These are phyloP conservation scores for Pandemis heparana DNA, from an alignment of 2,888 invertebrate genomes.

Conservation along the genomic window DNA sequence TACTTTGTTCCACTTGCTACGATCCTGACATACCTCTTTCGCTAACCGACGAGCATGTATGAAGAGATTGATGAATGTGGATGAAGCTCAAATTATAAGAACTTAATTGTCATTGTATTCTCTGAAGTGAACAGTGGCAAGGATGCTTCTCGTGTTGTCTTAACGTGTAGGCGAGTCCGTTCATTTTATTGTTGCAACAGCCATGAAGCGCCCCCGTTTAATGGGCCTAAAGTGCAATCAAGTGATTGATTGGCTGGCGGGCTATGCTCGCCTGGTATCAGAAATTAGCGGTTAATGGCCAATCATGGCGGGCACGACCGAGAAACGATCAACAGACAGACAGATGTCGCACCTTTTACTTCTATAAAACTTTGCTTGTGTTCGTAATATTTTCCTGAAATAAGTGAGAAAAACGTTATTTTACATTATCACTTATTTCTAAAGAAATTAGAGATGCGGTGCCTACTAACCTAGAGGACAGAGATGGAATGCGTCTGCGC, in stretches of 20 bases:
- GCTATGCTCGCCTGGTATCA: constrained; percentile 57
- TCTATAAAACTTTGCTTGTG: background rate
- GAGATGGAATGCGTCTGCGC: too few relatives aligned
- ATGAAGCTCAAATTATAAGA: background rate
- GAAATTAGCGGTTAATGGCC: constrained; percentile 59
- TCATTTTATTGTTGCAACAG: background rate
- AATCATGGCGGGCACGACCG: constrained; percentile 44
- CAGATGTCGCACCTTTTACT: background rate
- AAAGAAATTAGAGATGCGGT: too few relatives aligned
- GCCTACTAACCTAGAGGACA: too few relatives aligned
- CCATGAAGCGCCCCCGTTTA: background rate
- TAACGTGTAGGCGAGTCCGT: background rate
- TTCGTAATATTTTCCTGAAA: too few relatives aligned
- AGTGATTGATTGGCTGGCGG: constrained; percentile 33
- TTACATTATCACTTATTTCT: too few relatives aligned
- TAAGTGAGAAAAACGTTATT: too few relatives aligned
- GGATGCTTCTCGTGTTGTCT: background rate
- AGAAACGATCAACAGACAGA: background rate
- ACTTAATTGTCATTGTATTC: background rate
- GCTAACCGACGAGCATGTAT: too few relatives aligned
- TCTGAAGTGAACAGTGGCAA: background rate
- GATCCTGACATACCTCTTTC: too few relatives aligned
- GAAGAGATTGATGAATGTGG: too few relatives aligned
- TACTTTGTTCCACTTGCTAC: too few relatives aligned
- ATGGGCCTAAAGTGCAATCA: constrained; percentile 5